Evolutionary conservation across 2,888 invertebrate genomes (phyloP), one percentile per base, ranked within the genome.

Genomic region (Clostera curtula): DNA sequence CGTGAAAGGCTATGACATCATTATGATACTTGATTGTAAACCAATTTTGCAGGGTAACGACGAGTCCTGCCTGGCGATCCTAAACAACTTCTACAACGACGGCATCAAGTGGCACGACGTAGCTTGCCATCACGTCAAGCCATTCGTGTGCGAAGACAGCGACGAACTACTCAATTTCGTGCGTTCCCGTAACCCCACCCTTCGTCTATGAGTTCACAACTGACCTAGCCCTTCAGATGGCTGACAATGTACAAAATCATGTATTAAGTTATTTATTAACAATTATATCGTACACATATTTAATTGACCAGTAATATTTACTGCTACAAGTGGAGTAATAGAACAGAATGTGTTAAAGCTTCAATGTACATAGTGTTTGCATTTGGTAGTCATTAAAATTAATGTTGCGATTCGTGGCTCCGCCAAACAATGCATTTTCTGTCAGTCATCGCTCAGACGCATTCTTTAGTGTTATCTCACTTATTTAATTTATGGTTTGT

Each of bases 71-170:
- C 69, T 95, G 56, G 92, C 95, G 29, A 93, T 95, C 50, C 80
- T 95, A 61, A 95, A 95, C 85, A 95, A 95, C 75, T 95, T 95
- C 87, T 95, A 95, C 87, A 93, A 92, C 63, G 93, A 93, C 62
- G 93, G 93, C 38, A 85, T 93, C 60, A 92, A 92, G 71, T 93
- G 93, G 93, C 93, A 93, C 83, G 93, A 93, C 64, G 93, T 93
- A 16, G 93, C 93, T 45, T 93, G 93, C 65, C 93, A 93, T 68
- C 93, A 93, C 72, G 86, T 92, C 45, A 93, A 93, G 76, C 93
- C 93, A 12, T 93, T 93, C 85, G 93, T 95, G 13, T 95, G 95
- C 69, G 95, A 95, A 73, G 95, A 95, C 85, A 93, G 93, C 67
- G 95, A 95, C 57, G 93, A 94, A 69, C 87, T 95, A 10, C 86